Conservation (phyloP, 2,888 invertebrate genomes). For the Caprella mutica region DNA sequence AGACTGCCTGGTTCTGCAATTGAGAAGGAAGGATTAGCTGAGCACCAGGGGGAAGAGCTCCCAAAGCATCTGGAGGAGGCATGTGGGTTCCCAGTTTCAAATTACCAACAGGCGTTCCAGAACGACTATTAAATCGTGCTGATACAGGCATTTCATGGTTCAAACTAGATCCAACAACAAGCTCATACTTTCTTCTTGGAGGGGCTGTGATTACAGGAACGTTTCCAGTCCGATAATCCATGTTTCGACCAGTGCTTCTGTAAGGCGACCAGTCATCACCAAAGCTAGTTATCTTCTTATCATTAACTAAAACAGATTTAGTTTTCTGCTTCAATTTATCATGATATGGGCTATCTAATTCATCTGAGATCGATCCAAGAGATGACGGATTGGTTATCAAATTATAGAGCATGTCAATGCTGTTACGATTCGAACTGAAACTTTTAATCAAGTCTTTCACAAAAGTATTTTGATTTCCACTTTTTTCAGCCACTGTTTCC, state of each 20-base stretch:
- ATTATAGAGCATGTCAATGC: conserved; percentile 25
- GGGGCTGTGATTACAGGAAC: conserved; percentile 31
- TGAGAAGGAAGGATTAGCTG: conserved; percentile 28
- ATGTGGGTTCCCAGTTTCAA: conserved; percentile 22
- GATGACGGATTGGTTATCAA: conserved; percentile 24
- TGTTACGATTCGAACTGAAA: conserved; percentile 28
- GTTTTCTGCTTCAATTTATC: too few relatives aligned
- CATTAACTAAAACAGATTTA: too few relatives aligned
- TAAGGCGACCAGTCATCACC: conserved; percentile 6
- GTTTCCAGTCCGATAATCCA: conserved; percentile 6
- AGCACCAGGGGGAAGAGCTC: conserved; percentile 27
- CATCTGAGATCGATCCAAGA: too few relatives aligned
- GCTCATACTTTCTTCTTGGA: conserved; percentile 20
- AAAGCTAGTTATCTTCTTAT: too few relatives aligned
- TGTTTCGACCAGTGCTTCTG: conserved; percentile 2
- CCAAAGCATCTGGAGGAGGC: conserved; percentile 30
- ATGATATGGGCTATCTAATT: too few relatives aligned
- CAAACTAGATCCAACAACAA: conserved; percentile 26
- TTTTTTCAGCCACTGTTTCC: conserved; percentile 18
- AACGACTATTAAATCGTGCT: not conserved
- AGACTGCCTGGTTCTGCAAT: conserved; percentile 13
- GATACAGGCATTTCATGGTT: conserved; percentile 8
- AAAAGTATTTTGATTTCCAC: conserved; percentile 25
- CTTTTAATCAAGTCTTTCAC: conserved; percentile 25
- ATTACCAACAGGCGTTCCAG: conserved; percentile 12